Base-by-base conservation (phyloP, 2,113 vertebrate species). In the Gracilinanus agilis region DNA sequence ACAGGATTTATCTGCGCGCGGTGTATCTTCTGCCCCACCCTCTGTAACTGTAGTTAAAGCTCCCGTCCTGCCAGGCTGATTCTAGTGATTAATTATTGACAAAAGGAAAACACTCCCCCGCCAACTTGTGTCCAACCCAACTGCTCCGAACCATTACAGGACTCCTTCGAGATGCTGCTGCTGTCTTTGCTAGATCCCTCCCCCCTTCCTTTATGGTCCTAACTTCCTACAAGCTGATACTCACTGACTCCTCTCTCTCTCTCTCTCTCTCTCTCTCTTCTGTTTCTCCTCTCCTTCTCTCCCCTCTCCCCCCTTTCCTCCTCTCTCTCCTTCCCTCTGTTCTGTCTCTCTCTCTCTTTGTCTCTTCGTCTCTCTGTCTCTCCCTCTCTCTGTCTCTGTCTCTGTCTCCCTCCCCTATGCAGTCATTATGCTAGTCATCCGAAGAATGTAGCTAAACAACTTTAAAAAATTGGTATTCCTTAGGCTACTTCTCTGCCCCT, bases 71-170 rank as follows among this genome's bases (percentile, higher is more conserved):
- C 93, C 95, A 91, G 90, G 54, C 94, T 75, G 91, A 96, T 95
- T 83, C 90, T 92, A 49, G 93, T n/a, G 96, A 95, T 97, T 97
- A 97, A 96, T 97, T 93, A 97, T 94, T 96, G 97, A 92, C 97
- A 90, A 92, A 93, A 95, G 54, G 94, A 96, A 96, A 97, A 96
- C 95, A 95, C 93, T 90, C 93, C 93, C 93, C 61, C 83, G 90
- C 75, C 89, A 96, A 96, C 96, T 97, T 94, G 93, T 53, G 90
- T 92, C 94, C 95, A 90, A 94, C 92, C 53, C 92, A 83, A 5
- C 53, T 6, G 94, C 89, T 95, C 92, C 90, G 95, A 55, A 61
- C 1, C 61, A 6, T 75, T 75, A 0, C 61, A n/a, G 61, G 55
- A 61, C 88, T 95, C 44, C 92, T 53, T 56, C 10, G 92, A 55